These are phyloP conservation scores for Sternarchorhynchus goeldii DNA, from an alignment of 2,797 vertebrate genomes.

Conservation along the genomic window DNA sequence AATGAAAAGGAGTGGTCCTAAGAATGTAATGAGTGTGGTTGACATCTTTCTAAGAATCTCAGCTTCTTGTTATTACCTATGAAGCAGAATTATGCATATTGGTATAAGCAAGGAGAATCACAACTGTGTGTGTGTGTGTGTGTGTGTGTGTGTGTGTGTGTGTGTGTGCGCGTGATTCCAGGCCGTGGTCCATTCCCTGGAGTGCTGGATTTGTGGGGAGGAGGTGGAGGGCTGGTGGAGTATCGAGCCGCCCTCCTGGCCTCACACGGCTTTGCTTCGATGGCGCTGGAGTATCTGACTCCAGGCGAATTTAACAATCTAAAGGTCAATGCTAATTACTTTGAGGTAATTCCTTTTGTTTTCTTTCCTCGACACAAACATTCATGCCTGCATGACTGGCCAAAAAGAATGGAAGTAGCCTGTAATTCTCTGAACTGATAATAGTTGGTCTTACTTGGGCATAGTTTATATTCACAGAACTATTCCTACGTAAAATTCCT, in stretches of 20 bases:
- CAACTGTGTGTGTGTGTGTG: no score
- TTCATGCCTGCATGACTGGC: neutral
- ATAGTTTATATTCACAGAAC: no score
- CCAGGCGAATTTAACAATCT: neutral
- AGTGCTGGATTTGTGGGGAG: slow-evolving; percentile 62
- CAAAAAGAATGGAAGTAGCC: no score
- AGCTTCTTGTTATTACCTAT: no score
- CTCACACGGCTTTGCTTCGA: slow-evolving; percentile 57
- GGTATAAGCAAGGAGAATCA: no score
- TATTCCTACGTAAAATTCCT: no score
- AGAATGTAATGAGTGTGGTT: no score
- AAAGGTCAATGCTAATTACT: slow-evolving; percentile 26
- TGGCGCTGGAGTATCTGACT: slow-evolving; percentile 55
- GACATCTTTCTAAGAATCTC: no score
- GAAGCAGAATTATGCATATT: no score
- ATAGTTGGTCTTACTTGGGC: no score
- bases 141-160: neutral
- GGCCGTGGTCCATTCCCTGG: slow-evolving; percentile 58
- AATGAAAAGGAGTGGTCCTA: no score
- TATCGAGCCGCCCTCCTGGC: slow-evolving; percentile 62
- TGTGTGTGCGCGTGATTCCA: slow-evolving; percentile 8
- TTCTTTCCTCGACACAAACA: neutral
- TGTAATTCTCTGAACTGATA: no score
- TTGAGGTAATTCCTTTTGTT: slow-evolving; percentile 51
- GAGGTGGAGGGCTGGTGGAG: slow-evolving; percentile 62